Conservation (phyloP, 2,888 invertebrate genomes). For the Ashinkailepas kermadecensis region DNA sequence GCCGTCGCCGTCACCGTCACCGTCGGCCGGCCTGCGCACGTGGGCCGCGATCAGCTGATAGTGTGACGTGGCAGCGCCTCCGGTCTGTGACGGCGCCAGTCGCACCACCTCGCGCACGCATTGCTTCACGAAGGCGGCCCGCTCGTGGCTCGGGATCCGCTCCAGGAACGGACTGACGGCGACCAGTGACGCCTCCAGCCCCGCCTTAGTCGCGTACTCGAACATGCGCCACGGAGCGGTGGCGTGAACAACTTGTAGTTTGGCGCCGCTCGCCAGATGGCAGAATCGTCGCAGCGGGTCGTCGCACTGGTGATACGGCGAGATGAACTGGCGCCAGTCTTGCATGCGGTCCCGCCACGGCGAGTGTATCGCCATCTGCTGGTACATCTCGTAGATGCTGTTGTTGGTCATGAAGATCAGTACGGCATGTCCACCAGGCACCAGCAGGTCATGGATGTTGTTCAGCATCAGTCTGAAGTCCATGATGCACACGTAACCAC, state of each 20-base stretch:
- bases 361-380: neutral
- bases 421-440: neutral
- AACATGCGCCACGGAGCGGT: neutral
- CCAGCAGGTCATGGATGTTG: neutral
- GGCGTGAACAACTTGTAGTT: neutral
- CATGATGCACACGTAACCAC: too few species aligned
- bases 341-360: neutral
- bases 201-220: neutral
- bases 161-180: neutral
- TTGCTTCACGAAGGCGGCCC: neutral
- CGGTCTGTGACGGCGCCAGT: neutral
- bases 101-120: neutral
- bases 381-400: neutral
- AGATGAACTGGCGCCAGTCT: neutral
- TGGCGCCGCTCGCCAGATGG: neutral
- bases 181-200: neutral
- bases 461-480: neutral
- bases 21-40: neutral
- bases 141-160: neutral
- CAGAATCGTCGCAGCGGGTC: neutral
- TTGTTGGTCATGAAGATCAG: neutral
- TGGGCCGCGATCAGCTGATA: constrained; percentile 4
- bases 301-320: neutral
- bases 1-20: too few species aligned
- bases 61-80: neutral